Evolutionary conservation across 1,140 invertebrate genomes (phyloP).

Genomic region (Drosophila athabasca): DNA sequence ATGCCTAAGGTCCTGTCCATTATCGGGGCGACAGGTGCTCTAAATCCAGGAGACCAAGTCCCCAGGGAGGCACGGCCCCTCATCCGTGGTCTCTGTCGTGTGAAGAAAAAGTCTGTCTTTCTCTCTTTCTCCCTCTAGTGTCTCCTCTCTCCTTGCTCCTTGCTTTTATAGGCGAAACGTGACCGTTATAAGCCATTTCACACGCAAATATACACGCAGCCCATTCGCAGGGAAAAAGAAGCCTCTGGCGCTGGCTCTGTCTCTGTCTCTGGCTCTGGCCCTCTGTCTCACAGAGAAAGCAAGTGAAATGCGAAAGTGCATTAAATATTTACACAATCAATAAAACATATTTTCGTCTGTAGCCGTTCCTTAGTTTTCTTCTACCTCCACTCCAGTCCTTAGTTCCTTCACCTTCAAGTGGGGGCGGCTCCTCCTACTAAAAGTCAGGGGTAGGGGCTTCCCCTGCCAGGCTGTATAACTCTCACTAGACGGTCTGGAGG

Average conservation of each 20-base stretch:
- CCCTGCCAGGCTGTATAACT: too few species aligned
- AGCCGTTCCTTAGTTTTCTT: too few species aligned
- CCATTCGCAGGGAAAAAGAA: constrained; percentile 5
- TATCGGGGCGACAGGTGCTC: constrained; percentile 17
- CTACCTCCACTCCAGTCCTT: too few species aligned
- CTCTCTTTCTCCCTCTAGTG: too few species aligned
- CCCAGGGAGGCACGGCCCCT: too few species aligned
- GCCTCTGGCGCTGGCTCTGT: neutral
- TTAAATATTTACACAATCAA: constrained; percentile 54
- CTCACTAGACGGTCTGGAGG: too few species aligned
- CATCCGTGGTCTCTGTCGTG: neutral
- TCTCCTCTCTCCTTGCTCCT: neutral
- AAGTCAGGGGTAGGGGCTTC: too few species aligned
- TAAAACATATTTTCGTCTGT: constrained; percentile 42
- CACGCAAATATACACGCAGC: constrained; percentile 35
- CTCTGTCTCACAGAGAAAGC: too few species aligned
- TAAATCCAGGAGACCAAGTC: neutral
- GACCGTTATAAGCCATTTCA: constrained; percentile 46
- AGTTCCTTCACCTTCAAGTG: too few species aligned
- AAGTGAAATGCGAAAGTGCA: constrained; percentile 36
- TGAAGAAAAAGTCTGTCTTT: too few species aligned
- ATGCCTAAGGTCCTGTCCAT: neutral
- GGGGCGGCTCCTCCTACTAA: too few species aligned
- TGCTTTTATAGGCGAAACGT: constrained; percentile 36
- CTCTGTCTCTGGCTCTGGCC: too few species aligned